Evolutionary conservation across 2,888 invertebrate genomes (phyloP).

Genomic region (Dendrolimus houi): DNA sequence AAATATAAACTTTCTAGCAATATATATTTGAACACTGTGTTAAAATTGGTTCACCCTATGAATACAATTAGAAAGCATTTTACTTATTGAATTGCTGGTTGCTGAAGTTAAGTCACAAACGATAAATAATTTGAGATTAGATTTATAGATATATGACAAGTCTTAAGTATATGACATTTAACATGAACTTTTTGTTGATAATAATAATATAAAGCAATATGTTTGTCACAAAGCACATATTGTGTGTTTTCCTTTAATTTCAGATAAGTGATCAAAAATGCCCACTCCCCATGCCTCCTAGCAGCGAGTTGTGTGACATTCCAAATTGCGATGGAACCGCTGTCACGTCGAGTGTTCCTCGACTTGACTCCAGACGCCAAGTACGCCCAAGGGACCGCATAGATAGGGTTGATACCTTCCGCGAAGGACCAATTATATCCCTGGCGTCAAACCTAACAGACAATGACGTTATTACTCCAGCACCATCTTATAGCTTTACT

Average conservation of each 20-base stretch:
- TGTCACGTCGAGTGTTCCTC: conserved; percentile 34
- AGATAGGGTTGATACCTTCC: conserved; percentile 55
- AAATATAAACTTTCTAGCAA: too few relatives aligned
- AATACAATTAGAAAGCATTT: too few relatives aligned
- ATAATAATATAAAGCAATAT: too few relatives aligned
- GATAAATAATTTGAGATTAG: too few relatives aligned
- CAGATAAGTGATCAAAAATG: conserved; percentile 70
- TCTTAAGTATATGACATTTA: too few relatives aligned
- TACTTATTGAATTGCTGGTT: too few relatives aligned
- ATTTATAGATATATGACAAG: too few relatives aligned
- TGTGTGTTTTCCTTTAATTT: conserved; percentile 10
- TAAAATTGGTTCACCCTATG: too few relatives aligned
- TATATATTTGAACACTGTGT: too few relatives aligned
- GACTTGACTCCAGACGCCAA: conserved; percentile 56
- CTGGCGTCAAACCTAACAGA: conserved; percentile 46
- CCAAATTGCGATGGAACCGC: conserved; percentile 60
- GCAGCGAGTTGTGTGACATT: conserved; percentile 54
- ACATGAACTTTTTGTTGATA: too few relatives aligned
- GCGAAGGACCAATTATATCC: conserved; percentile 56
- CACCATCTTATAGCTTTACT: conserved; percentile 47
- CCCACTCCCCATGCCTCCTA: conserved; percentile 63
- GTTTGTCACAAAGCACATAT: too few relatives aligned
- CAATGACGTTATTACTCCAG: conserved; percentile 38
- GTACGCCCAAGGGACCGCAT: conserved; percentile 51
- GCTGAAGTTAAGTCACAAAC: too few relatives aligned